These are phyloP conservation scores for Cecidostiba fungosa DNA, from an alignment of 2,888 invertebrate genomes.

Conservation along the genomic window DNA sequence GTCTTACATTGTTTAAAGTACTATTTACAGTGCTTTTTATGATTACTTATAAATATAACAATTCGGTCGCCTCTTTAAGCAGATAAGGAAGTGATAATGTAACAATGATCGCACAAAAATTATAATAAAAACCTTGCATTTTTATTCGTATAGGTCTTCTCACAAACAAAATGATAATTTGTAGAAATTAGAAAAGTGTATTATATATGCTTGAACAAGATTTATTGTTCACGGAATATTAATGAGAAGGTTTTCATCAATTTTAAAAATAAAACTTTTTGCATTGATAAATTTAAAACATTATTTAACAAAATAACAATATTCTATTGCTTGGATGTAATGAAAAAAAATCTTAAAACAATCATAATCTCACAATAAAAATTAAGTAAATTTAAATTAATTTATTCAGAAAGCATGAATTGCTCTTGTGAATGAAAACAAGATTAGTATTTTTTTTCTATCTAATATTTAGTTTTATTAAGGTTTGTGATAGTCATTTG, in stretches of 20 bases:
- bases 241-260: not conserved
- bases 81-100: conserved; percentile 52
- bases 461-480: conserved; percentile 55
- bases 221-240: not conserved
- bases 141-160: conserved; percentile 43
- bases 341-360: conserved; percentile 36
- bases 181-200: conserved; percentile 33
- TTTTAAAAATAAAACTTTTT: conserved; percentile 8
- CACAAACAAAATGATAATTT: conserved; percentile 32
- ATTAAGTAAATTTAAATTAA: conserved; percentile 39
- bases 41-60: conserved; percentile 62
- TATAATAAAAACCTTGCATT: conserved; percentile 53
- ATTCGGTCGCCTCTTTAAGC: conserved; percentile 59
- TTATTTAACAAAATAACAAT: conserved; percentile 36
- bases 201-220: conserved; percentile 23
- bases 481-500: conserved; percentile 63
- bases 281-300: not conserved
- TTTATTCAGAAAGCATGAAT: conserved; percentile 51
- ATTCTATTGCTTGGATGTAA: conserved; percentile 27
- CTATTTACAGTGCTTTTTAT: conserved; percentile 64
- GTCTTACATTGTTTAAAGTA: conserved; percentile 52
- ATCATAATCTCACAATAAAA: conserved; percentile 44
- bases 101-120: conserved; percentile 61
- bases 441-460: conserved; percentile 42
- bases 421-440: conserved; percentile 42